Evolutionary conservation across 2,113 vertebrate genomes (phyloP).

Genomic region (Setophaga petechia): DNA sequence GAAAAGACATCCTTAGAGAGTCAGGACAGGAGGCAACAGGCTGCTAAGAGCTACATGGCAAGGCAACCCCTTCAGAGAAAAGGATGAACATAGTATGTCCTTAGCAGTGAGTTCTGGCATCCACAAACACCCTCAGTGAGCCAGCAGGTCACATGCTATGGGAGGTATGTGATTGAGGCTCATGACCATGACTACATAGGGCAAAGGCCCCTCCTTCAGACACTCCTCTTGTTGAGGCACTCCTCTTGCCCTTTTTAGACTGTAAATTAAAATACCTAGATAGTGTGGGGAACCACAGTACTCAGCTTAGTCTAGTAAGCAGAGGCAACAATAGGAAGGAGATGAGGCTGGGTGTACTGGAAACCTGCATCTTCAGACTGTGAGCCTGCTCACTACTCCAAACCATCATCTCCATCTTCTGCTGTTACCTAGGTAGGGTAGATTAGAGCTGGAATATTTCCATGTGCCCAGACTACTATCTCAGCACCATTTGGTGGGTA

Average conservation of each 20-base stretch:
- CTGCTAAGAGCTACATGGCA: neutral
- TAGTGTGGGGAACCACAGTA: neutral
- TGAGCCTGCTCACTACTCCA: rapidly evolving
- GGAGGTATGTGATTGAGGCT: neutral
- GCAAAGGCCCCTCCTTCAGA: neutral
- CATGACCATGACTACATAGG: neutral
- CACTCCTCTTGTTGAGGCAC: neutral
- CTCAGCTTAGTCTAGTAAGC: neutral
- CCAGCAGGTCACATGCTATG: neutral
- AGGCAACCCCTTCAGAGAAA: neutral
- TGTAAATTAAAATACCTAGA: neutral
- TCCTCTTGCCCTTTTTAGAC: neutral
- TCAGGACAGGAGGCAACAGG: neutral
- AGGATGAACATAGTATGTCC: neutral
- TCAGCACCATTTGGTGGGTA: neutral
- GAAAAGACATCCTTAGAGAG: neutral
- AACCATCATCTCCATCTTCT: neutral
- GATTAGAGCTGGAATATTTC: neutral
- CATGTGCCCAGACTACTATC: neutral
- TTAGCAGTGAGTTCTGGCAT: neutral
- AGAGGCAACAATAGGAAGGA: neutral
- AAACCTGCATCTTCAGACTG: neutral
- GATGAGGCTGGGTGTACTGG: neutral
- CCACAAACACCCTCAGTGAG: neutral
- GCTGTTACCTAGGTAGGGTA: neutral